These are phyloP conservation scores for Sarotherodon lohbergeri DNA, from an alignment of 2,113 vertebrate genomes.

Conservation along the genomic window DNA sequence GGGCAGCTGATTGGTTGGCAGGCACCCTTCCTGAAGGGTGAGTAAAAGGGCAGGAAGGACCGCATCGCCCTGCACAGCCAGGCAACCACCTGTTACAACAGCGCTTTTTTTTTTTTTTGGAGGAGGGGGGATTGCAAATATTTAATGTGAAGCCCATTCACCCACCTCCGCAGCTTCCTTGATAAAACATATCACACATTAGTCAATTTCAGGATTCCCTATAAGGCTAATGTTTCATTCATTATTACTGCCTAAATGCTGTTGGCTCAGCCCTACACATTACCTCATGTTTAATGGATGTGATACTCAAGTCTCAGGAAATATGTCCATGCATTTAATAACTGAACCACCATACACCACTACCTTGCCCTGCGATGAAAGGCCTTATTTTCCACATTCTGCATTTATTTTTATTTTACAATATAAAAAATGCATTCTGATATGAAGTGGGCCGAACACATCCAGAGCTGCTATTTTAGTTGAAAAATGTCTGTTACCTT, in stretches of 20 bases:
- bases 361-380: not conserved
- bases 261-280: not conserved
- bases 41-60: slow-evolving; percentile 21
- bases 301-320: not conserved
- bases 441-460: not conserved
- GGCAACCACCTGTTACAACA: slow-evolving; percentile 3
- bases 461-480: not conserved
- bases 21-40: slow-evolving; percentile 16
- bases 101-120: not conserved
- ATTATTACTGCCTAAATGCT: not conserved
- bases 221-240: not conserved
- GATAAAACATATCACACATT: not conserved
- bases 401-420: not conserved
- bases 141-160: not conserved
- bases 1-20: slow-evolving; percentile 40
- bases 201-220: not conserved
- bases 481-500: not conserved
- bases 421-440: not conserved
- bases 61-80: not conserved
- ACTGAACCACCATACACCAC: not conserved
- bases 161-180: not conserved
- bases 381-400: not conserved
- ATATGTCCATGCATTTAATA: not conserved
- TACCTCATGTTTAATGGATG: not conserved
- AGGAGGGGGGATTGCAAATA: not conserved